These are phyloP conservation scores for Erynnis tages DNA, from an alignment of 2,888 invertebrate genomes.

Conservation along the genomic window DNA sequence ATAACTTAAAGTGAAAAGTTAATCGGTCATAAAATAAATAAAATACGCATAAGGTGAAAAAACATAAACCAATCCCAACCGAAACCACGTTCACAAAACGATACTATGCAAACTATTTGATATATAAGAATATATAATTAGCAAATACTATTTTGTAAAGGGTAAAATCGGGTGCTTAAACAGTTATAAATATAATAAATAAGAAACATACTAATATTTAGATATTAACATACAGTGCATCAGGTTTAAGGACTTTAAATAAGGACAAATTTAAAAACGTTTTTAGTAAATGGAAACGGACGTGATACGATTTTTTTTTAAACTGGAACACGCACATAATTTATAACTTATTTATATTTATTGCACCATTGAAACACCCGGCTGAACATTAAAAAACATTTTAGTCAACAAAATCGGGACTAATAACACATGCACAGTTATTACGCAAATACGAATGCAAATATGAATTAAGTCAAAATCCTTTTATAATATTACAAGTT, in stretches of 20 bases:
- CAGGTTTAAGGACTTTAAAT: too few relatives aligned
- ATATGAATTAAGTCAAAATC: too few relatives aligned
- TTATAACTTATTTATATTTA: too few relatives aligned
- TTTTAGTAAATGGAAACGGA: too few relatives aligned
- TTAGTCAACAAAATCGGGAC: constrained; percentile 54
- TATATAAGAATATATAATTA: constrained; percentile 40
- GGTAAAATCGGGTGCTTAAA: constrained; percentile 51
- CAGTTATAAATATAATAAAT: constrained; percentile 13
- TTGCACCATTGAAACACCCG: constrained; percentile 45
- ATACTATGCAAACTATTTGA: constrained; percentile 33
- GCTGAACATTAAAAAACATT: constrained; percentile 48
- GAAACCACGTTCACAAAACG: constrained; percentile 66
- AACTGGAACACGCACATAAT: too few relatives aligned
- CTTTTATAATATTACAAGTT: too few relatives aligned
- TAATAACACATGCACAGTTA: constrained; percentile 56
- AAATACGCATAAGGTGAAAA: constrained; percentile 32
- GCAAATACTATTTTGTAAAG: constrained; percentile 36
- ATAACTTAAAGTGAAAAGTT: constrained; percentile 4
- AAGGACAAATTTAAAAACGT: too few relatives aligned
- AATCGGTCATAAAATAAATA: constrained; percentile 29
- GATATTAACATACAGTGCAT: not conserved
- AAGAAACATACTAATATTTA: not conserved
- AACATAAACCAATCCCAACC: constrained; percentile 72
- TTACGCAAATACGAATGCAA: constrained; percentile 22
- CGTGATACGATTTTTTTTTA: too few relatives aligned